A percentile compares a stretch with the other conserved stretches of the same genome.
These are phyloP conservation scores for Melitaea athalia DNA, from an alignment of 2,888 invertebrate species.

Conservation along the genomic window DNA sequence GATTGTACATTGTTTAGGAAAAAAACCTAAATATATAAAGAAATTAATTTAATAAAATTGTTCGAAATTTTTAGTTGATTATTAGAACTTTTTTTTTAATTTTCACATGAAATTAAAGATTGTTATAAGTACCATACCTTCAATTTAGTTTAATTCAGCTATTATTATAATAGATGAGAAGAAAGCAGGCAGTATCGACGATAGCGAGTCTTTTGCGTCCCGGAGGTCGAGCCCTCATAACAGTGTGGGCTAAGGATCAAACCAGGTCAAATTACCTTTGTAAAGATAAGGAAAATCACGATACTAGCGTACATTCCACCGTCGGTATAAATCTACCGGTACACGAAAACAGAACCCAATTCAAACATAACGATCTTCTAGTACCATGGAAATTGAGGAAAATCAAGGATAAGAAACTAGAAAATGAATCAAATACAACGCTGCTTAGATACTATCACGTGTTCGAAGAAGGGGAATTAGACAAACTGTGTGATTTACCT, in stretches of 20 bases:
- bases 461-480: conserved; percentile 92
- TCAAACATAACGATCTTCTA: conserved; percentile 93
- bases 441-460: conserved; percentile 96
- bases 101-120: no score
- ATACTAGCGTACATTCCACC: conserved; percentile 44
- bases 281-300: conserved; percentile 48
- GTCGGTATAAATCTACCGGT: conserved; percentile 84
- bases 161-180: conserved; percentile 82
- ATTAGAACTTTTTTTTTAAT: no score
- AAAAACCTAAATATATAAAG: no score
- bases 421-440: conserved; percentile 69
- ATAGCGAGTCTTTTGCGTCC: conserved; percentile 87
- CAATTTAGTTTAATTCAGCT: neutral
- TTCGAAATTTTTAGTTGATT: no score
- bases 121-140: no score
- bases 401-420: conserved; percentile 55
- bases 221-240: conserved; percentile 91
- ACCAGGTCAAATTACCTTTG: conserved; percentile 78
- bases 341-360: conserved; percentile 95
- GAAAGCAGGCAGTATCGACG: conserved; percentile 88
- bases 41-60: no score
- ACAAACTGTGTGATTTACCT: conserved; percentile 78
- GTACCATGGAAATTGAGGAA: conserved; percentile 95
- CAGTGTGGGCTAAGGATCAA: conserved; percentile 98
- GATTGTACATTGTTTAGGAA: no score